Evolutionary conservation across 1,140 invertebrate genomes (phyloP), one percentile per base, ranked within the genome.

Genomic region (Drosophila equinoxialis): DNA sequence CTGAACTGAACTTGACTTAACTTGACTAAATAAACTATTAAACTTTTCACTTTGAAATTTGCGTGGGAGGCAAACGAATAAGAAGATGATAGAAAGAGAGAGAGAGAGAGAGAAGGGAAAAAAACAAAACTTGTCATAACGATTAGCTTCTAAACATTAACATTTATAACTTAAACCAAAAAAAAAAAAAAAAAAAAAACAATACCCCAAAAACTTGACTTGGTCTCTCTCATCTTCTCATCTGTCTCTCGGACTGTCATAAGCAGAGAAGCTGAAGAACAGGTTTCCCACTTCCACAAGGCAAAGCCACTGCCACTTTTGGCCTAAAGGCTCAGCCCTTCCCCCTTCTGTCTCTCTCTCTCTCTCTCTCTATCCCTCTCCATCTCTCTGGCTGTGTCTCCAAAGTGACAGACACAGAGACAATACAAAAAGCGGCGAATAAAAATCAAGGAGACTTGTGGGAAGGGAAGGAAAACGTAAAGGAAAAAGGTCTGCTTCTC

Each of bases 101-200:
- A 39, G 37, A 39, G 11, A 39, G 10, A 39, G 11, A 13, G 11
- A 39, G 11, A 39, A 39, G 10, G 11, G 3, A 5, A 39, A 37
- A 37, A 58, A 37, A 35, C 14, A 17, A 37, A 59, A 17, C 57
- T 59, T 35, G 33, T 37, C 33, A 59, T 59, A 37, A 11, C 57
- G 57, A 59, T 59, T 59, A 59, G 57, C 57, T 59, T 59, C 33
- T 59, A 35, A 17, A 59, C 57, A 59, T 59, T 59, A 37, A 59
- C 57, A 59, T 59, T 59, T 59, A 59, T 59, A 37, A 51, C 45
- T 51, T 51, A 51, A 51, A 51, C 45, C 45, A 51, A 51, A 51
- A 17, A 17, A 17, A 0, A 17, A 51, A 51, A 51, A 17, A 17
- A 17, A 0, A 17, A 17, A 17, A 30, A 51, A 51, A 51, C 45